Evolutionary conservation across 2,888 invertebrate genomes (phyloP), one percentile per base, ranked within the genome.

Genomic region (Meloe dianella): DNA sequence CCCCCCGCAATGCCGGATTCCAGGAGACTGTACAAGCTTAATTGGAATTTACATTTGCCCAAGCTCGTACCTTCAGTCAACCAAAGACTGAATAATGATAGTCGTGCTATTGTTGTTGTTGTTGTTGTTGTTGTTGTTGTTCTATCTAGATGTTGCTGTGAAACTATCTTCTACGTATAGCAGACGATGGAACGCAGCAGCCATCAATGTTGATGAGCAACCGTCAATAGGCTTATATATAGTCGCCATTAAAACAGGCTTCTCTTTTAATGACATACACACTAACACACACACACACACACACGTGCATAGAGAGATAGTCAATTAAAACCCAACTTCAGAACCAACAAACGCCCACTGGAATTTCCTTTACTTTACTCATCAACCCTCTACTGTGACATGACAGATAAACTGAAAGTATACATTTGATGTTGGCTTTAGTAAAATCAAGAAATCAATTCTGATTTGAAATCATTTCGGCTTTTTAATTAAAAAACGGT

Each of bases 11-110:
- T 74, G 74, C 78, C 74, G 75, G 79, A 77, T 78, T 78, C 79
- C 80, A 73, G 74, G 69, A 77, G 74, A 75, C 77, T 74, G 79
- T 80, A 80, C 80, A 80, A 78, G 78, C 80, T 83, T 83, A 83
- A 83, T 82, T 83, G 82, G 82, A 81, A 82, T 82, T 82, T 81
- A 82, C 81, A 81, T 82, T 81, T 80, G 77, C 76, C 77, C 76
- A 70, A 77, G 76, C 75, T 80, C 80, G 80, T 81, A 78, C 79
- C 76, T 81, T 64, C 54, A 61, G 64, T 61, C 73, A 67, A 58
- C 65, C 66, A 47, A 74, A 75, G 75, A 74, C 71, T 71, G 69
- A n/a, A n/a, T n/a, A n/a, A 73, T 74, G 72, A 72, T 68, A 67
- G 72, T 72, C 68, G 71, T 38, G 27, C 30, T 41, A 35, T 61